A percentile compares a stretch with the other conserved stretches of the same genome.
These are phyloP conservation scores for Myotis yumanensis DNA, from an alignment of 2,113 vertebrate species.

Conservation along the genomic window DNA sequence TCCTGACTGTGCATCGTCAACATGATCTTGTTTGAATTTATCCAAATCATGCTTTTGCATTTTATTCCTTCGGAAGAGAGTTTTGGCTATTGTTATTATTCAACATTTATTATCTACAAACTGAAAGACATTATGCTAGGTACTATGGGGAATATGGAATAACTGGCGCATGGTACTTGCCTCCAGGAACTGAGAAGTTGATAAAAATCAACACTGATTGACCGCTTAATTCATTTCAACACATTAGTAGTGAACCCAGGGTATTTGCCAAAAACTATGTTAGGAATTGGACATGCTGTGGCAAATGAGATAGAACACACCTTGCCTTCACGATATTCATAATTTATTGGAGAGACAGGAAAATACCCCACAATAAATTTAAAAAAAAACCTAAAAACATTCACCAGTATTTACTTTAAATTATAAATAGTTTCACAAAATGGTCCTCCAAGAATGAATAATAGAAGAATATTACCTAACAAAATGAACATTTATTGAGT, in stretches of 20 bases:
- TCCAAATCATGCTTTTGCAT: constrained; percentile 50
- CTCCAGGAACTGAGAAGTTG: neutral
- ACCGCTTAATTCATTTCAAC: neutral
- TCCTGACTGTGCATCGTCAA: neutral
- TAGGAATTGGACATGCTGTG: neutral
- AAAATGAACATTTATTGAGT: neutral
- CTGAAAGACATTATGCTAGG: neutral
- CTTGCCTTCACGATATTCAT: neutral
- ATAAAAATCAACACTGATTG: neutral
- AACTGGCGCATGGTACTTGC: neutral
- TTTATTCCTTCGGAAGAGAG: constrained; percentile 31
- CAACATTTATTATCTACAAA: neutral
- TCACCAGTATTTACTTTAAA: neutral
- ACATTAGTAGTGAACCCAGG: neutral
- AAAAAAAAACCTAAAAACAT: neutral
- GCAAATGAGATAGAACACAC: neutral
- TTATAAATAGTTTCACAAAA: neutral
- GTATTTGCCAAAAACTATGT: neutral
- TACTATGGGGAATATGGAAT: neutral
- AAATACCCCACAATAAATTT: neutral
- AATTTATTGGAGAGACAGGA: neutral
- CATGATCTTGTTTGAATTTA: constrained; percentile 57
- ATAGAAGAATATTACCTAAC: neutral
- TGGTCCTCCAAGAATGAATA: neutral
- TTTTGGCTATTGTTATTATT: neutral